Evolutionary conservation across 2,797 vertebrate genomes (phyloP).

Genomic region (Acipenser oxyrinchus): DNA sequence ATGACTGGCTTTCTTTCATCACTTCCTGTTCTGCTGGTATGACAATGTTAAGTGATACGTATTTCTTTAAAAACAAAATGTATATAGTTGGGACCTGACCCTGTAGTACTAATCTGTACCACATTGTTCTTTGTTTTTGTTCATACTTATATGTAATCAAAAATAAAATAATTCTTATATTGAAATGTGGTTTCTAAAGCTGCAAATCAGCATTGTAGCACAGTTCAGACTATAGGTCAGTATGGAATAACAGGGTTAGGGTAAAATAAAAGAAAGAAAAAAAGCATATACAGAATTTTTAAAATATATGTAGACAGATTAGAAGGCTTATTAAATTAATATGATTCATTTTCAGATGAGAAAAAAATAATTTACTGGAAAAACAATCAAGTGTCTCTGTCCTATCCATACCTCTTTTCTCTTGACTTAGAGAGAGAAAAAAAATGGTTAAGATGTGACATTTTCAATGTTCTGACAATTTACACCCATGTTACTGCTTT

Average conservation of each 20-base stretch:
- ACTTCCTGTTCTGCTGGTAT: too few relatives aligned
- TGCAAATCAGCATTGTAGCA: neutral
- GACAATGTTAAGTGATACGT: too few relatives aligned
- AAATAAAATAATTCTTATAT: slow-evolving; percentile 32
- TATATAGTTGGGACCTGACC: too few relatives aligned
- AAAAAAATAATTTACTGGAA: neutral
- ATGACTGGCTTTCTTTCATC: too few relatives aligned
- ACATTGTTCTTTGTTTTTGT: slow-evolving; percentile 38
- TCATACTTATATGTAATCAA: slow-evolving; percentile 28
- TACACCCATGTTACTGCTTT: too few relatives aligned
- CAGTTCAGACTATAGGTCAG: neutral
- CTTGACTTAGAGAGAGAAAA: too few relatives aligned
- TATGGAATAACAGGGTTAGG: neutral
- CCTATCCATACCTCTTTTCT: neutral
- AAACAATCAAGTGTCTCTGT: neutral
- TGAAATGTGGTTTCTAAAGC: neutral
- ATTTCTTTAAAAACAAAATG: too few relatives aligned
- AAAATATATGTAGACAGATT: neutral
- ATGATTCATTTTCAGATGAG: neutral
- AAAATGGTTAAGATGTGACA: too few relatives aligned
- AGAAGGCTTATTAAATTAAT: neutral
- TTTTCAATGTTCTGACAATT: too few relatives aligned
- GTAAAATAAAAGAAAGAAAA: too few relatives aligned
- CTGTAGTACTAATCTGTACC: slow-evolving; percentile 19
- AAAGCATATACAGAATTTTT: neutral